Percentiles rank a stretch among this genome's conserved stretches.
phyloP scores from a whole-genome alignment of 2,797 vertebrate species.

The Coregonus ussuriensis region DNA sequence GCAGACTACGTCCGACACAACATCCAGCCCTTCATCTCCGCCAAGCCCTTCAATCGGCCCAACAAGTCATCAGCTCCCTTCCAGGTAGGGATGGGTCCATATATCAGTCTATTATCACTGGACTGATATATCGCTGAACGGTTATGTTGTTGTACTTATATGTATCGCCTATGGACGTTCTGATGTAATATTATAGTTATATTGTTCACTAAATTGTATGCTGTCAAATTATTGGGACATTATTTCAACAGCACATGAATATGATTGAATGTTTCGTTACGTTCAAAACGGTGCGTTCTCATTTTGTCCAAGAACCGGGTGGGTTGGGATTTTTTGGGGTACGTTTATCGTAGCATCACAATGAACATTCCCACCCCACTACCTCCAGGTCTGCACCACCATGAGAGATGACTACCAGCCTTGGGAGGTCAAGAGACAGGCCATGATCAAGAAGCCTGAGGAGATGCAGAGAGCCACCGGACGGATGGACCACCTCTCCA shows the following conservation, averaged over 20 bases:
- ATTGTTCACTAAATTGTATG: too few species aligned
- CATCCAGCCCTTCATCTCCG: conserved; percentile 63
- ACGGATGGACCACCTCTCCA: conserved; percentile 79
- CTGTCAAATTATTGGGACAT: too few species aligned
- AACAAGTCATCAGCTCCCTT: conserved; percentile 66
- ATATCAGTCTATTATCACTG: too few species aligned
- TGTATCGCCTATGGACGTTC: too few species aligned
- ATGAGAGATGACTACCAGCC: conserved; percentile 79
- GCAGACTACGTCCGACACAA: conserved; percentile 70
- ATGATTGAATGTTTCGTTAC: neutral
- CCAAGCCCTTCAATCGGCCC: conserved; percentile 62
- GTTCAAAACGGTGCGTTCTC: too few species aligned
- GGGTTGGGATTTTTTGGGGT: neutral
- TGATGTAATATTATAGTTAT: too few species aligned
- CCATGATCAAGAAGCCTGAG: conserved; percentile 63
- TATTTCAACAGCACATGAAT: too few species aligned
- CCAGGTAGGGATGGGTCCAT: conserved; percentile 17
- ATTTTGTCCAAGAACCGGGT: neutral
- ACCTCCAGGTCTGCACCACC: conserved; percentile 73
- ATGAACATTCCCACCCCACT: neutral
- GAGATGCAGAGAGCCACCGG: conserved; percentile 70
- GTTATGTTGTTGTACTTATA: too few species aligned
- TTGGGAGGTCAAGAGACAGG: conserved; percentile 66
- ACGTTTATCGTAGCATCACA: neutral
- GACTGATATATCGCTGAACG: too few species aligned